Evolutionary conservation across 2,797 vertebrate species (phyloP).

Genomic region (Phrynocephalus vlangalii): DNA sequence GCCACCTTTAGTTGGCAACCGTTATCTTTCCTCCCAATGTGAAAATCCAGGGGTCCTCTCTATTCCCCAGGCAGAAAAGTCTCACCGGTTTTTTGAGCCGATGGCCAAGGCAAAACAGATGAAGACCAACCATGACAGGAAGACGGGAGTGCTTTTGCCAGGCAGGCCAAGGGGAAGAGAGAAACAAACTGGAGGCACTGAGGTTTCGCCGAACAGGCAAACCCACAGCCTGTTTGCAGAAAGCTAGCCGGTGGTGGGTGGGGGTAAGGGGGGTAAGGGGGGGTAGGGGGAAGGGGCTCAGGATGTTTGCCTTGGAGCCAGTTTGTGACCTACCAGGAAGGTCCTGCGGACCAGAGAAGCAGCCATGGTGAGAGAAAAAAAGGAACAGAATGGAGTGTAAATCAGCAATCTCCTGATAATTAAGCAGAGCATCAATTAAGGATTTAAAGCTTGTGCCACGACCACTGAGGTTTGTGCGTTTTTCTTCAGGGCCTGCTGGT

Average conservation of each 20-base stretch:
- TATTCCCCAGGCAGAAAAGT: neutral
- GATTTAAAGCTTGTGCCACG: slow-evolving; percentile 24
- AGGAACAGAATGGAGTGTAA: neutral
- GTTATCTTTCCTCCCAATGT: neutral
- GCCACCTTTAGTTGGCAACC: neutral
- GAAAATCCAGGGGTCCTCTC: neutral
- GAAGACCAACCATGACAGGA: neutral
- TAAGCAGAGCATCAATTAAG: slow-evolving; percentile 12
- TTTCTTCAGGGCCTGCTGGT: neutral
- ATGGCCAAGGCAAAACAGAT: neutral
- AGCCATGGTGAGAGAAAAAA: slow-evolving; percentile 26
- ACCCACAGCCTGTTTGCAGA: neutral
- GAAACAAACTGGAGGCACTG: neutral
- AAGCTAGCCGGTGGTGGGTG: neutral
- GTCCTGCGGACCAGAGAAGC: slow-evolving; percentile 1
- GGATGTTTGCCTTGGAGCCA: neutral
- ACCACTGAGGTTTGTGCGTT: slow-evolving; percentile 18
- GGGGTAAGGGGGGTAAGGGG: too few relatives aligned
- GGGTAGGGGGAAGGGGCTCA: neutral
- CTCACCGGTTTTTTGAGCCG: neutral
- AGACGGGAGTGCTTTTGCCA: neutral
- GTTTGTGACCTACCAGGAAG: neutral
- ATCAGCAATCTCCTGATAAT: neutral
- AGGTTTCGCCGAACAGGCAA: neutral
- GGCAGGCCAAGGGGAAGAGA: neutral